phyloP scores from a whole-genome alignment of 2,113 vertebrate genomes.

The Potamarius usumacintae region DNA sequence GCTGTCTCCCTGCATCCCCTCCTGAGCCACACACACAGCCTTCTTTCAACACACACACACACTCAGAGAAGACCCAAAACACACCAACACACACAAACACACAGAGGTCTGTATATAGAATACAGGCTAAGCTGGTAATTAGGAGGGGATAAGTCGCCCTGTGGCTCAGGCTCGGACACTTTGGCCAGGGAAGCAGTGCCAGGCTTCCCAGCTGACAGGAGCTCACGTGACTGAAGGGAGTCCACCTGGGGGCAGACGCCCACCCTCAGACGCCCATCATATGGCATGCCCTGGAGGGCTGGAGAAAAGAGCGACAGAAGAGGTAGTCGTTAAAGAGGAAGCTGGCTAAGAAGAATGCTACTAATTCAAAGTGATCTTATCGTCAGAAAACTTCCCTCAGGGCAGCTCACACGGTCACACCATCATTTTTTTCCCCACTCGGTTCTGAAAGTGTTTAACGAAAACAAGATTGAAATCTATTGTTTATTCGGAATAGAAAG shows the following conservation, averaged over 20 bases:
- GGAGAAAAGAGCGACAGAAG: slow-evolving; percentile 22
- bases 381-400: slow-evolving; percentile 42
- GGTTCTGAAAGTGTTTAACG: neutral
- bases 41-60: slow-evolving; percentile 15
- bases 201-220: slow-evolving; percentile 60
- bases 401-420: slow-evolving; percentile 14
- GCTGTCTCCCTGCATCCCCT: slow-evolving; percentile 59
- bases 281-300: slow-evolving; percentile 51
- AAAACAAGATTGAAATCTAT: neutral
- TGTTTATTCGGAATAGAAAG: neutral
- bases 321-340: neutral
- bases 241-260: slow-evolving; percentile 22
- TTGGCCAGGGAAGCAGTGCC: slow-evolving; percentile 34
- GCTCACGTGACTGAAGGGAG: slow-evolving; percentile 40
- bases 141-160: slow-evolving; percentile 29
- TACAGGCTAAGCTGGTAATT: slow-evolving; percentile 56
- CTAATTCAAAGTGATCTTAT: slow-evolving; percentile 26
- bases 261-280: slow-evolving; percentile 53
- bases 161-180: neutral
- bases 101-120: slow-evolving; percentile 56
- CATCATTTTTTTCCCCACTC: neutral
- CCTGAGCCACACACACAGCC: slow-evolving; percentile 29
- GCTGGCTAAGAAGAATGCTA: slow-evolving; percentile 22
- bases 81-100: slow-evolving; percentile 24
- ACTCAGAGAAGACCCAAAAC: slow-evolving; percentile 21